Evolutionary conservation across 2,113 vertebrate genomes (phyloP), one percentile per base, ranked within the genome.

Genomic region (Mola mola): DNA sequence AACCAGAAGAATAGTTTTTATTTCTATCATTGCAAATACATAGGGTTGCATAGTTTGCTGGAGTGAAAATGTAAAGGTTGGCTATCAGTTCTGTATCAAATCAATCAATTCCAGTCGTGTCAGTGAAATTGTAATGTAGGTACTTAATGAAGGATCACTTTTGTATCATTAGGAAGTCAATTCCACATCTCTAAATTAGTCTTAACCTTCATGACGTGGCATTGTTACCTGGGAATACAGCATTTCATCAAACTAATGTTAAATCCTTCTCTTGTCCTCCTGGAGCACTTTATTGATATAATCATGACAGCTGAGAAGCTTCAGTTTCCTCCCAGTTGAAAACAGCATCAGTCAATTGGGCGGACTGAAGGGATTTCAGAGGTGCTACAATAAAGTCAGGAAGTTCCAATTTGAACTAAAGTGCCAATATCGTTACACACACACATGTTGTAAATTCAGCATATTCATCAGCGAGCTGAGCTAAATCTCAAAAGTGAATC

Each of bases 1-100:
- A 16, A 29, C 46, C 60, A 63, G 49, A 69, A 49, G 67, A 50
- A 76, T 68, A 58, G 67, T 77, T 74, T 68, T 74, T 77, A 67
- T 81, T 66, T 26, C 37, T 55, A 26, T 74, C 58, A 19, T 28
- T 55, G 64, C 72, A 55, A 72, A 48, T 44, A 50, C 19, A 56
- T 74, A 51, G 57, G 48, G 50, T 70, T 82, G 76, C 75, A 73
- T 41, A 77, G 70, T 56, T 53, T 13, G 50, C n/a, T 33, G 21
- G 42, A 49, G 49, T 62, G 40, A 47, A 52, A 34, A 66, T 66
- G 47, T 53, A 22, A 57, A 51, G 33, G 34, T 53, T 62, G 53
- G 38, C 1, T 2, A 37, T 66, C 38, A 41, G 29, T 21, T 70
- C 25, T 58, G 28, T 63, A 25, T 64, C 57, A 60, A 3, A 26